phyloP scores from a whole-genome alignment of 2,888 invertebrate species.

The Clepsis dumicolana region DNA sequence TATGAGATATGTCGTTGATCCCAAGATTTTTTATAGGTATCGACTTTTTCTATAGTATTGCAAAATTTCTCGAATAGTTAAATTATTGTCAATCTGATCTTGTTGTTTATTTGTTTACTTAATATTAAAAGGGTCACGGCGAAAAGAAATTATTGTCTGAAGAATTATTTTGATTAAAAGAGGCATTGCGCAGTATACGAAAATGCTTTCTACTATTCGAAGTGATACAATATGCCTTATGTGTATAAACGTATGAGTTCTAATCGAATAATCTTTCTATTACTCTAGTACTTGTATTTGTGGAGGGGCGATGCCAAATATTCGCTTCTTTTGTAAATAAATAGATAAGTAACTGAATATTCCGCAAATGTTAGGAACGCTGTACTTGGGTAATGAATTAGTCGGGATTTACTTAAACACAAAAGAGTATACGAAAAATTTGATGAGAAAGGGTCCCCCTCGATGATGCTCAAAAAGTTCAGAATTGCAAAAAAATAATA shows the following conservation, averaged over 20 bases:
- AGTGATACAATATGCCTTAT: constrained; percentile 42
- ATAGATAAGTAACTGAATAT: neutral
- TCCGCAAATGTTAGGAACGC: too few relatives aligned
- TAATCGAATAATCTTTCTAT: constrained; percentile 36
- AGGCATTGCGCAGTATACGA: constrained; percentile 22
- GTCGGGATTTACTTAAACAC: too few relatives aligned
- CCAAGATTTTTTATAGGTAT: too few relatives aligned
- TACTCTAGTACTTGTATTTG: constrained; percentile 27
- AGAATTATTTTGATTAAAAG: neutral
- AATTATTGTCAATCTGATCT: neutral
- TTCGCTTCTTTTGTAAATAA: neutral
- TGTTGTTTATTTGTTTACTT: neutral
- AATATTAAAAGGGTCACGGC: neutral
- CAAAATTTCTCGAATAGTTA: neutral
- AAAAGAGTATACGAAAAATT: too few relatives aligned
- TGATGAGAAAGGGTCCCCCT: too few relatives aligned
- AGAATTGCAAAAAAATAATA: too few relatives aligned
- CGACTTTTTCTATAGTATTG: too few relatives aligned
- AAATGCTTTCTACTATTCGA: constrained; percentile 31
- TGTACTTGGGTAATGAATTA: too few relatives aligned
- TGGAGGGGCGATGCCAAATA: constrained; percentile 29
- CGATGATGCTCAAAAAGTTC: too few relatives aligned
- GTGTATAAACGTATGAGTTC: constrained; percentile 42
- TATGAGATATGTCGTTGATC: too few relatives aligned
- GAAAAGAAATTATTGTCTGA: constrained; percentile 16